phyloP scores from a whole-genome alignment of 1,140 invertebrate genomes.

The Solenopsis invicta region DNA sequence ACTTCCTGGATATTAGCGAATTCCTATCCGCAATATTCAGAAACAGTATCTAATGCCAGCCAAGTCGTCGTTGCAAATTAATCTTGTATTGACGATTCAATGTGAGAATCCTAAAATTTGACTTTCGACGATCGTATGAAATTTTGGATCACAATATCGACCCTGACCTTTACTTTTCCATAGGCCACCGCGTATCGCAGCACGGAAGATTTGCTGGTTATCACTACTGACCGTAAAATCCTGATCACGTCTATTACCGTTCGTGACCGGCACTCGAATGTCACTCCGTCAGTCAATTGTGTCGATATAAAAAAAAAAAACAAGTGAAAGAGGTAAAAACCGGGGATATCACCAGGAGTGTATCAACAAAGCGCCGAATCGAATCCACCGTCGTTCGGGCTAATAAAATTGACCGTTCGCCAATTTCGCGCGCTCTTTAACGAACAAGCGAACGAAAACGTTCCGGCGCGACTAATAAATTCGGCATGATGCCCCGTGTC shows the following conservation, averaged over 20 bases:
- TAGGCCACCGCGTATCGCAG: background rate
- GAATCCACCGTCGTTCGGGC: conserved; percentile 9
- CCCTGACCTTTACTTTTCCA: conserved; percentile 57
- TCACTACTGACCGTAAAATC: conserved; percentile 62
- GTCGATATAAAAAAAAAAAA: conserved; percentile 47
- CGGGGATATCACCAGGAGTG: conserved; percentile 34
- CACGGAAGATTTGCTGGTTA: conserved; percentile 49
- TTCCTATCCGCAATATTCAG: background rate
- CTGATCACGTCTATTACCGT: conserved; percentile 69
- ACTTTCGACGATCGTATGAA: background rate
- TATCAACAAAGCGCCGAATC: conserved; percentile 63
- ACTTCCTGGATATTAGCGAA: background rate
- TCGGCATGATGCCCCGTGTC: background rate
- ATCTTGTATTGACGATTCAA: background rate
- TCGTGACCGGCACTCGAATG: conserved; percentile 68
- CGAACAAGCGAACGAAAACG: conserved; percentile 50
- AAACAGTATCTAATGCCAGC: background rate
- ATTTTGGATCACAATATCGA: background rate
- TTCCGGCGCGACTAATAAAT: conserved; percentile 49
- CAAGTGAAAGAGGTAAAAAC: conserved; percentile 9
- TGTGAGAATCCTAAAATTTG: background rate
- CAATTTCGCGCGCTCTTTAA: conserved; percentile 56
- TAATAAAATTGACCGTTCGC: conserved; percentile 52
- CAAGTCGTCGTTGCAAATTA: background rate
- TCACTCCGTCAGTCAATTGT: conserved; percentile 67